Evolutionary conservation across 2,888 invertebrate genomes (phyloP), one percentile per base, ranked within the genome.

Genomic region (Callinectes sapidus): DNA sequence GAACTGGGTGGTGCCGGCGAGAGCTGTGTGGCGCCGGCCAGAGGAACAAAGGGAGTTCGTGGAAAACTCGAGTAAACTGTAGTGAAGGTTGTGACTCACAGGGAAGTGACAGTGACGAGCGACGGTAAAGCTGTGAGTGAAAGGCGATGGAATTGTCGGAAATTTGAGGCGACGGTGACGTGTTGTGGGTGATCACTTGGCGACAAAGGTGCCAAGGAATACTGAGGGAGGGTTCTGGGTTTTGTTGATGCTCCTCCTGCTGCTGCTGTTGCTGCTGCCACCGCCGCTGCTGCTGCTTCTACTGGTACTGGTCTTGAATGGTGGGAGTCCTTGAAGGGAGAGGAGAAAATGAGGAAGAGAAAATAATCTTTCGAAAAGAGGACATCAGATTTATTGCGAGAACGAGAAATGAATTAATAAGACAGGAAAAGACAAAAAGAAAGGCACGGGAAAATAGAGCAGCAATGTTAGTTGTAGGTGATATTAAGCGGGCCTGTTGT

Each of bases 131-230:
- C 28, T 28, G 71, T 77, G 71, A 77, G 71, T 77, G n/a, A 77
- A 77, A 28, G 71, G 71, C 32, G 71, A 77, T 77, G 71, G 71
- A 77, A 77, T 77, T 28, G 71, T n/a, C 71, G n/a, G 32, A 77
- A 77, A 77, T 77, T 77, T 77, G 71, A 77, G 71, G 10, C 8
- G 71, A n/a, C 71, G 28, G 71, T 77, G 71, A 77, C 71, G 5
- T 28, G 28, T 13, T 77, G 71, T 8, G 71, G 71, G 28, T 77
- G 71, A 61, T 23, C 23, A 61, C 61, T 61, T 61, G 61, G 61
- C 61, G 61, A 28, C 71, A 28, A 77, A 77, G 71, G 71, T 77
- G 71, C 28, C 13, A 77, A 2, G 71, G 28, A 77, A 28, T 28
- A 28, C 71, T n/a, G n/a, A 28, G 32, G 32, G 71, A 32, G 71